These are phyloP conservation scores for Drosophila baimaii DNA, from an alignment of 1,140 invertebrate species.

Conservation along the genomic window DNA sequence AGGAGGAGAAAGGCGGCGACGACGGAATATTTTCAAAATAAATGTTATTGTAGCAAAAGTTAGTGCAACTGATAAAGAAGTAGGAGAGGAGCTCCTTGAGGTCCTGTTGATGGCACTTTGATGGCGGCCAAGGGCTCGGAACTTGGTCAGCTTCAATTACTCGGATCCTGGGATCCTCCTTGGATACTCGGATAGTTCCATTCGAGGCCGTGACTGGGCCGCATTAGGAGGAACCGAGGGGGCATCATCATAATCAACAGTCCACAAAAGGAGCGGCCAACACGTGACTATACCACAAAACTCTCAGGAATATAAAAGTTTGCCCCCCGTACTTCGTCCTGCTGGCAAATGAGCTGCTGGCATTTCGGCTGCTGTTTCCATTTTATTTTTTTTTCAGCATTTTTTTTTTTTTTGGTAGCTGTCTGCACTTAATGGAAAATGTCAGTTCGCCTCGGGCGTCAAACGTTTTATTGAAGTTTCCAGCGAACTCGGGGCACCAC, in stretches of 20 bases:
- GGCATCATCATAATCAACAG: slow-evolving; percentile 58
- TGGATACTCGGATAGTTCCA: slow-evolving; percentile 1
- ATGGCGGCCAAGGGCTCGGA: slow-evolving; percentile 36
- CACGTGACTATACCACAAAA: slow-evolving; percentile 59
- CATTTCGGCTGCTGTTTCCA: slow-evolving; percentile 34
- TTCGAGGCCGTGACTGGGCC: slow-evolving; percentile 37
- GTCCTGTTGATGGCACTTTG: slow-evolving; percentile 75
- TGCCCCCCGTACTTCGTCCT: neutral
- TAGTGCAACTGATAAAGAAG: slow-evolving; percentile 67
- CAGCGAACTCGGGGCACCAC: slow-evolving; percentile 37
- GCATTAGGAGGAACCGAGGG: slow-evolving; percentile 32
- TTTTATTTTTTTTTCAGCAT: slow-evolving; percentile 11
- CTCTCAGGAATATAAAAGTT: slow-evolving; percentile 59
- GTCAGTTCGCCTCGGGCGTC: slow-evolving; percentile 78
- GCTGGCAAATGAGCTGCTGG: slow-evolving; percentile 47
- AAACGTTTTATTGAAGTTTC: slow-evolving; percentile 83
- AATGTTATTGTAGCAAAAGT: slow-evolving; percentile 79
- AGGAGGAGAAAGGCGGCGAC: neutral
- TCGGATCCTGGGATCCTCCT: slow-evolving; percentile 7
- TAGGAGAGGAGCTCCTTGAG: slow-evolving; percentile 10
- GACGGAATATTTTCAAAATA: slow-evolving; percentile 70
- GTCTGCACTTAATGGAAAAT: slow-evolving; percentile 83
- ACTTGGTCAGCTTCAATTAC: slow-evolving; percentile 43
- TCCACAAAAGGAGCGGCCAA: slow-evolving; percentile 44
- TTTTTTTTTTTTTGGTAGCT: slow-evolving; percentile 37